phyloP scores from a whole-genome alignment of 2,113 vertebrate genomes.

The Bubo scandiacus region DNA sequence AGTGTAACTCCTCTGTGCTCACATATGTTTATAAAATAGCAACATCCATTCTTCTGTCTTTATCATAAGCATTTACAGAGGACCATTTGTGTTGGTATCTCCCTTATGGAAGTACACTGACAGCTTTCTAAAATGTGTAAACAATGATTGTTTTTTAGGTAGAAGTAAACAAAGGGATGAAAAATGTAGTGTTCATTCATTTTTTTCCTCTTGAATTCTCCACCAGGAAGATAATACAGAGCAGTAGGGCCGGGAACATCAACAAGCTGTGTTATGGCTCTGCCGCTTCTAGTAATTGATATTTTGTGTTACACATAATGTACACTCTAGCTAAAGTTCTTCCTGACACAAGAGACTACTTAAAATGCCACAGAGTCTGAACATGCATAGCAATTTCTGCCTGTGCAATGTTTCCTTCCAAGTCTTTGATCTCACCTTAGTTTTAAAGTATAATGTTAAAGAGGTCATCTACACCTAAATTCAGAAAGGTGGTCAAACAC shows the following conservation, averaged over 20 bases:
- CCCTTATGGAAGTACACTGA: background rate
- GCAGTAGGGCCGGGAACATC: background rate
- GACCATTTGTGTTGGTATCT: background rate
- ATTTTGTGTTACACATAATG: background rate
- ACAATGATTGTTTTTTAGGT: background rate
- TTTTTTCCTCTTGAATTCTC: background rate
- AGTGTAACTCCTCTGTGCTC: background rate
- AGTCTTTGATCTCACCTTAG: background rate
- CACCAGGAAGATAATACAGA: background rate
- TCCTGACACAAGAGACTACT: rapidly evolving
- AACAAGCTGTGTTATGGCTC: background rate
- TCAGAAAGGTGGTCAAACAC: background rate
- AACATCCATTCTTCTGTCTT: background rate
- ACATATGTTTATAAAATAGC: background rate
- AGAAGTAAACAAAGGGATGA: background rate
- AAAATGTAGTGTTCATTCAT: background rate
- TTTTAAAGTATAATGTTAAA: background rate
- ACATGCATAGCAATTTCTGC: background rate
- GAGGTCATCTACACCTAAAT: background rate
- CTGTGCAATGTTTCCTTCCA: background rate
- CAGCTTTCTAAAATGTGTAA: background rate
- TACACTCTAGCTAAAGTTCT: background rate
- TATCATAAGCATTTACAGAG: background rate
- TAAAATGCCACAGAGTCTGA: background rate
- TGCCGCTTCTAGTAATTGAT: background rate